Base-by-base conservation (phyloP, 2,797 vertebrate genomes). In the Xiphophorus birchmanni region DNA sequence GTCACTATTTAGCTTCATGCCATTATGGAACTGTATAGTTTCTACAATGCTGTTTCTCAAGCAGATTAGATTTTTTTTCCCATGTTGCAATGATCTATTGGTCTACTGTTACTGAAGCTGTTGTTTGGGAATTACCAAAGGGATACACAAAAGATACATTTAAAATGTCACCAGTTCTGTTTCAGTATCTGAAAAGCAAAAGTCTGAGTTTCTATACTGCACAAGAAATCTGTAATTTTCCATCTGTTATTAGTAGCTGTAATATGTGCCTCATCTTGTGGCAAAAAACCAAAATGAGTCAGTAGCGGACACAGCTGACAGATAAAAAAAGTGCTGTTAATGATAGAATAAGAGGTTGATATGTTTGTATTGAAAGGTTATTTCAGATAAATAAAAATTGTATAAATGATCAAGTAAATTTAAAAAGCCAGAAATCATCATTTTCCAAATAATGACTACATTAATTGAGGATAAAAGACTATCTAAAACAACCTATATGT, bases 21-120 rank as follows among this genome's bases (percentile, higher is more conserved):
- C 6, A 48, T 72, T 73, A 56, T 75, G 47, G 63, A 80, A 44
- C 76, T 42, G 1, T 18, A 82, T 69, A 37, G 32, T 67, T 65
- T 69, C 67, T 87, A 44, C 56, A 37, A 75, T 44, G 60, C 75
- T 67, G 15, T 80, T 77, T 75, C 35, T 80, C 52, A 45, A 76
- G 29, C 69, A 87, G 78, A 69, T 80, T 81, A 82, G 84, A 2
- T 81, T 84, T 75, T 67, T 75, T 67, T 73, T 3, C 2, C 77
- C 56, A 60, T 47, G 82, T 75, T 75, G 17, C 8, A 74, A 76
- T 74, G 26, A 60, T 80, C 17, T 17, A 42, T 79, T 65, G 76
- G 74, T 79, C 63, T 73, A 35, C 37, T 79, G 44, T 78, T 80
- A 32, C 29, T 60, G 12, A n/a, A 60, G 37, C 56, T 75, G 44